Percentiles rank a stretch among this genome's conserved stretches.
phyloP scores from a whole-genome alignment of 2,113 vertebrate genomes.

The Cavia aperea region DNA sequence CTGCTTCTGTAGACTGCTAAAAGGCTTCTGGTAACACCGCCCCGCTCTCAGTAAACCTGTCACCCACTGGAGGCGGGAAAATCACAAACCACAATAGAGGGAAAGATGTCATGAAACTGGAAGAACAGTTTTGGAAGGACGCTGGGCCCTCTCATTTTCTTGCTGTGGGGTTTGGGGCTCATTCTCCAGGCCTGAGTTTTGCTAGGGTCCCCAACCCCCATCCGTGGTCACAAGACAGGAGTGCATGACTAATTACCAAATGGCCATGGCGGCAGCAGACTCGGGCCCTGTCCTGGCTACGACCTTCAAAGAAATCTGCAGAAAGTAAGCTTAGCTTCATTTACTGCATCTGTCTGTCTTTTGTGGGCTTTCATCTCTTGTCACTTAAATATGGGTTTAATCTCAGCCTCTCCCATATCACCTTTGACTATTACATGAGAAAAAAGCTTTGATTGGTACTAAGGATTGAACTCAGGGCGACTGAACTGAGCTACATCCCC shows the following conservation, averaged over 20 bases:
- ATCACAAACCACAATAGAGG: not conserved
- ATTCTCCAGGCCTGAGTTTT: not conserved
- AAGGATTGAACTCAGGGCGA: not conserved
- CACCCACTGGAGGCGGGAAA: not conserved
- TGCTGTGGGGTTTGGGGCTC: not conserved
- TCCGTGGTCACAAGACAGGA: not conserved
- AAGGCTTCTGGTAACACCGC: not conserved
- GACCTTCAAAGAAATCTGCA: not conserved
- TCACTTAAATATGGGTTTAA: constrained; percentile 4
- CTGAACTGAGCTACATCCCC: not conserved
- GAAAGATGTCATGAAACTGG: not conserved
- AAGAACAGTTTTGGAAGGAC: not conserved
- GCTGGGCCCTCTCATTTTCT: not conserved
- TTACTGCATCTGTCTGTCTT: not conserved
- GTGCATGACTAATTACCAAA: not conserved
- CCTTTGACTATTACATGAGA: not conserved
- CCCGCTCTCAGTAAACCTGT: not conserved
- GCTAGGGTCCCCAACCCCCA: not conserved
- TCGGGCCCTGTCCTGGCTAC: not conserved
- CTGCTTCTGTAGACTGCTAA: not conserved
- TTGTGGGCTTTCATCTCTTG: not conserved
- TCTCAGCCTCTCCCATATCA: not conserved
- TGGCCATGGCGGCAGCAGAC: not conserved
- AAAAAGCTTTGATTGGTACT: not conserved
- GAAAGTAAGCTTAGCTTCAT: not conserved